Percentiles rank a stretch among this genome's conserved stretches.
phyloP scores from a whole-genome alignment of 2,113 vertebrate species.

The Crotalus horridus region DNA sequence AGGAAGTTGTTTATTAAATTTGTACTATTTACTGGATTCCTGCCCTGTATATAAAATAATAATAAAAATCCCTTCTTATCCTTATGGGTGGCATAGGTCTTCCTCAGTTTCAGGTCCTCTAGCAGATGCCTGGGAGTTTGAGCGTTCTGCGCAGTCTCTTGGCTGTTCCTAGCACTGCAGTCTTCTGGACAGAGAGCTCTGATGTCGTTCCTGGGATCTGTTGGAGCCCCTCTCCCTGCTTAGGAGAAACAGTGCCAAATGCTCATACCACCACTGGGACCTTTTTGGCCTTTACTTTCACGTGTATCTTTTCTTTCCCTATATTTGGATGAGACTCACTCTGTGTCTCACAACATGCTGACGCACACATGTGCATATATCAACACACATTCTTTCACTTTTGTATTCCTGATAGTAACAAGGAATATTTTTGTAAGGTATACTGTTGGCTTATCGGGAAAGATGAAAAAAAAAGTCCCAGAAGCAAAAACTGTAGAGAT shows the following conservation, averaged over 20 bases:
- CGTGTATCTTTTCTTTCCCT: background rate
- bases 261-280: background rate
- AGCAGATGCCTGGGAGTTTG: no score
- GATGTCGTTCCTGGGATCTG: background rate
- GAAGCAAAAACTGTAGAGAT: background rate
- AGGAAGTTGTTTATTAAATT: background rate
- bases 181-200: background rate
- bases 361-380: background rate
- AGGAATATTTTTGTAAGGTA: background rate
- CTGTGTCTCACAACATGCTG: background rate
- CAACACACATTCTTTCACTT: background rate
- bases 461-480: background rate
- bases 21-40: fast-evolving
- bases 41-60: background rate
- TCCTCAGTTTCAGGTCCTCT: no score
- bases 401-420: background rate
- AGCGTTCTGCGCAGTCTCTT: background rate
- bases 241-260: background rate
- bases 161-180: background rate
- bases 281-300: background rate
- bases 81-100: no score
- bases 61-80: no score
- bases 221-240: background rate
- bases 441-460: background rate
- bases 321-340: no score